Evolutionary conservation across 1,140 invertebrate species (phyloP).

Genomic region (Procambarus clarkii): DNA sequence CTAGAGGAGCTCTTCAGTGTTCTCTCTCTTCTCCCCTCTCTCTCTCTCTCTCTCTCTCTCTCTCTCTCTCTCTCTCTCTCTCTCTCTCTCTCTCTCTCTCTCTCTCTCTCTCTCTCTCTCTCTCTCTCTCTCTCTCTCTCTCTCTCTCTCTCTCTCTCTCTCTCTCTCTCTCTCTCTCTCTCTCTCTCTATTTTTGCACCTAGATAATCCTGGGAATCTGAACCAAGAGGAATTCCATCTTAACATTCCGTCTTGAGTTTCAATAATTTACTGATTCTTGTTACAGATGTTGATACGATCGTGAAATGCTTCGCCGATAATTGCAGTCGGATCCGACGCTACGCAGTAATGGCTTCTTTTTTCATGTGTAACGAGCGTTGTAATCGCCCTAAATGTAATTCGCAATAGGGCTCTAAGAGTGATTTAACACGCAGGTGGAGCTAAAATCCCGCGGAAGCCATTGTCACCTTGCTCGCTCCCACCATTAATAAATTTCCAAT

Average conservation of each 20-base stretch:
- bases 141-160: too few species aligned
- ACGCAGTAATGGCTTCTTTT: neutral
- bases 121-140: too few species aligned
- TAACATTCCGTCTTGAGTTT: too few species aligned
- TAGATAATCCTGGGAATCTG: neutral
- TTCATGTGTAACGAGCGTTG: neutral
- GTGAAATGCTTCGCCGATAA: too few species aligned
- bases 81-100: too few species aligned
- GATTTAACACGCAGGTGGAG: neutral
- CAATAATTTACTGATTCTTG: too few species aligned
- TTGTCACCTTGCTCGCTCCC: neutral
- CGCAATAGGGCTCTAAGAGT: neutral
- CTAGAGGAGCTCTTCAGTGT: neutral
- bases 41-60: neutral
- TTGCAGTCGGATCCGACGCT: neutral
- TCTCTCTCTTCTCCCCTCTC: neutral
- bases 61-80: neutral
- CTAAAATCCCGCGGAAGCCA: neutral
- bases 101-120: too few species aligned
- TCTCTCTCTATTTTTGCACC: too few species aligned
- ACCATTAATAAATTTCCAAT: constrained; percentile 2
- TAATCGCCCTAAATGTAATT: constrained; percentile 3
- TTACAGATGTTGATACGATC: too few species aligned
- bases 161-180: too few species aligned
- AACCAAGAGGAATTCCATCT: too few species aligned